A percentile compares a stretch with the other conserved stretches of the same genome.
These are phyloP conservation scores for Nestor notabilis DNA, from an alignment of 2,113 vertebrate genomes.

Conservation along the genomic window DNA sequence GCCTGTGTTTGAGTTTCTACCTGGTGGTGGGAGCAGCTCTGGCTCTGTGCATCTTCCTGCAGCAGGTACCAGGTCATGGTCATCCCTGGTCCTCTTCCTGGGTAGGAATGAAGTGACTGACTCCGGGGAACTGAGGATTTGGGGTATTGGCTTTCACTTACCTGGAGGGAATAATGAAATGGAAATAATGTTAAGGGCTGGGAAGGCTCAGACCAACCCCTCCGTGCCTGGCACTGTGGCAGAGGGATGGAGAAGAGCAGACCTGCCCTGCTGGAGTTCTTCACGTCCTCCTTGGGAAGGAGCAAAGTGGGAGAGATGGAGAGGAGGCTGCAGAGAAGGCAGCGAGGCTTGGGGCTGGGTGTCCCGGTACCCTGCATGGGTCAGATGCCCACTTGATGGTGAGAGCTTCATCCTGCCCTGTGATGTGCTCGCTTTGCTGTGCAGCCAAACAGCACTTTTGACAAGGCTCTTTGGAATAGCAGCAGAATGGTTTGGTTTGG, in stretches of 20 bases:
- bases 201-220: not conserved
- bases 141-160: not conserved
- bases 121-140: not conserved
- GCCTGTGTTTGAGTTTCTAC: not conserved
- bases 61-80: not conserved
- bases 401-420: not conserved
- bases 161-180: not conserved
- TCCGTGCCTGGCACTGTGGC: not conserved
- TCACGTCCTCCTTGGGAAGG: not conserved
- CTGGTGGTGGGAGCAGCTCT: not conserved
- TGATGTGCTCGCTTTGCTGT: accelerated
- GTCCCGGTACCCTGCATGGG: not conserved
- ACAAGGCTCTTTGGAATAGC: not conserved
- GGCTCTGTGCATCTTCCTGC: not conserved
- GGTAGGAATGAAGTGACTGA: not conserved
- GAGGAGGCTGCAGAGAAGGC: not conserved
- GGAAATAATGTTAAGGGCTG: not conserved
- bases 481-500: not conserved
- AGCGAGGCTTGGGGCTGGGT: too few species aligned
- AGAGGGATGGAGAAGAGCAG: not conserved
- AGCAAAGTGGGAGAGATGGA: not conserved
- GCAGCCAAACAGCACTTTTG: not conserved
- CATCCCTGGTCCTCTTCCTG: not conserved
- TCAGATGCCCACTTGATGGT: not conserved
- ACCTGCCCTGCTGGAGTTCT: not conserved